Percentiles rank a stretch among this genome's conserved stretches.
These are phyloP conservation scores for Camponotus vicinus DNA, from an alignment of 1,140 invertebrate genomes.

Conservation along the genomic window DNA sequence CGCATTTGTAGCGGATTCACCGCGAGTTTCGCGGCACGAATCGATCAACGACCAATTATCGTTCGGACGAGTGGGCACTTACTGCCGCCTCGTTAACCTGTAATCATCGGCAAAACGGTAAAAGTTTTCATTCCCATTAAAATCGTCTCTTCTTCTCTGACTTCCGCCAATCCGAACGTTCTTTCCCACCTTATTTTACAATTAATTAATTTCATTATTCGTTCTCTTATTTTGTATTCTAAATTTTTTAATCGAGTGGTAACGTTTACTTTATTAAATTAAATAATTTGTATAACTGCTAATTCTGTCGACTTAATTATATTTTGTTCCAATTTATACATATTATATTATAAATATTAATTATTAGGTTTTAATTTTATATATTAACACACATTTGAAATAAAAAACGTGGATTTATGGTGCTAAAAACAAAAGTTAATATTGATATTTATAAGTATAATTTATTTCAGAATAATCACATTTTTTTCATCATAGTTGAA, in stretches of 20 bases:
- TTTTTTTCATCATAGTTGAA: too few species aligned
- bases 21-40: conserved; percentile 59
- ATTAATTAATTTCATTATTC: conserved; percentile 38
- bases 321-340: neutral
- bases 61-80: conserved; percentile 63
- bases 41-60: conserved; percentile 73
- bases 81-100: conserved; percentile 68
- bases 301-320: neutral
- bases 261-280: conserved; percentile 1
- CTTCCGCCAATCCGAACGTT: neutral
- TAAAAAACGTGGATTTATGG: neutral
- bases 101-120: conserved; percentile 65
- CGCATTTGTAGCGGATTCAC: conserved; percentile 43
- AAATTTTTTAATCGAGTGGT: neutral
- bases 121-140: conserved; percentile 71
- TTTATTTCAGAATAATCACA: neutral
- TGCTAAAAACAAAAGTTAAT: neutral
- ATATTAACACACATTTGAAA: neutral
- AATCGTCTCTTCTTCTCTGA: conserved; percentile 45
- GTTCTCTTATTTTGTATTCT: neutral
- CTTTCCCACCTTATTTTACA: neutral
- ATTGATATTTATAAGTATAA: neutral
- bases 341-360: neutral
- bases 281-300: neutral
- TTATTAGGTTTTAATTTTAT: neutral